Base-by-base conservation (phyloP, 92 coral and sea anemone genomes). In the Epizoanthus scotinus region DNA sequence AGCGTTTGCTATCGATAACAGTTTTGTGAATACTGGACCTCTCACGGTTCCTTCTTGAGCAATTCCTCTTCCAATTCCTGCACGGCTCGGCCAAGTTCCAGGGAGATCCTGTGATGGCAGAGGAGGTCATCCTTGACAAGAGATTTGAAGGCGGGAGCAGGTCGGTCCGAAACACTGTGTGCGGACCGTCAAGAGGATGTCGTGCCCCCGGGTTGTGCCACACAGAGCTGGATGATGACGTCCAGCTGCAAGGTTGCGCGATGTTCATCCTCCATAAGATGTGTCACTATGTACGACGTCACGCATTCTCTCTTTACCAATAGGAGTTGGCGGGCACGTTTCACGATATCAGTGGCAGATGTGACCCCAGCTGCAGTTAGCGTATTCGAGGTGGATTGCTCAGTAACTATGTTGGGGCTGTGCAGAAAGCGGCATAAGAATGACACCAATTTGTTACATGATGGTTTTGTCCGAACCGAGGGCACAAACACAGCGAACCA, bases 161-260 rank as follows among this genome's bases (percentile, higher is more conserved):
- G 69, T 82, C 85, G 24, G 85, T 82, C 47, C 85, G 47, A 17
- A 82, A 42, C 18, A 82, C 60, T 19, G 79, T 44, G n/a, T 19
- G 26, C 42, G 78, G 70, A 20, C 85, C 85, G 36, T 82, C 70
- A 36, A 70, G 47, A 54, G 79, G 79, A 9, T 36, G 25, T 21
- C 57, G 47, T 34, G 14, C n/a, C n/a, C n/a, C n/a, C n/a, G n/a
- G n/a, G n/a, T n/a, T n/a, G n/a, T n/a, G n/a, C 69, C 26, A 70
- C 14, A 57, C 78, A 68, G 0, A 69, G 67, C 1, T 36, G 55
- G 55, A 81, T 81, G 2, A 81, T 82, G n/a, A 81, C 86, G 21
- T 62, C 89, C 12, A n/a, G n/a, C n/a, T 78, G 86, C 70, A 81
- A 66, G 25, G 89, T 70, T 63, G 29, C 63, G 21, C 65, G 82